phyloP scores from a whole-genome alignment of 2,797 vertebrate genomes.

The Malacoraja senta region DNA sequence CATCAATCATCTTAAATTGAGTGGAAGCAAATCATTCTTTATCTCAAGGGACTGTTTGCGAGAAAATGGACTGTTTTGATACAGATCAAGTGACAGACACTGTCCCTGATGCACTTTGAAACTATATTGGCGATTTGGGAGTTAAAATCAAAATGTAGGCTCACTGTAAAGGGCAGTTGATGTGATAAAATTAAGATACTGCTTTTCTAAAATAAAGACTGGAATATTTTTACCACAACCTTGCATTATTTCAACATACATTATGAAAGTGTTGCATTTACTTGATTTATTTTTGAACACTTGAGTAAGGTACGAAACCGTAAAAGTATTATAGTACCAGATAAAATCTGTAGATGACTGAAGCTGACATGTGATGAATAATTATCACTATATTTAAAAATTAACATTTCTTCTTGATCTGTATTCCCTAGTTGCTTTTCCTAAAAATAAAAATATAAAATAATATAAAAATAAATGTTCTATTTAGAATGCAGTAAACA shows the following conservation, averaged over 20 bases:
- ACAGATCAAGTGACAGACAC: background rate
- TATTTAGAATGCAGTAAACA: background rate
- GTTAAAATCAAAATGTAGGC: background rate
- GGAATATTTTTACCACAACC: background rate
- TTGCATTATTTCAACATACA: background rate
- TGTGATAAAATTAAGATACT: background rate
- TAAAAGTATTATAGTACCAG: background rate
- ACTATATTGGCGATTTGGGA: background rate
- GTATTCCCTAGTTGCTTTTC: background rate
- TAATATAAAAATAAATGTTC: background rate
- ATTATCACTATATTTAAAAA: background rate
- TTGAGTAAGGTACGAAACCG: background rate
- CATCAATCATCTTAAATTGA: no score
- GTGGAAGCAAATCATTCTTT: no score
- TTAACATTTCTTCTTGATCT: background rate
- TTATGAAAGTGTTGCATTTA: background rate
- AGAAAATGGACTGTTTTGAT: no score
- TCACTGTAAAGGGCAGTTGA: background rate
- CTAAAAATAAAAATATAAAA: no score
- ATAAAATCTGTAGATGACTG: background rate
- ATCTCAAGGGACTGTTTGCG: no score
- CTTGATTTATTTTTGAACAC: background rate
- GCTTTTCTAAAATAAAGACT: background rate
- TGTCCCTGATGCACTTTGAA: background rate
- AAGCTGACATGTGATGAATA: background rate